phyloP scores from a whole-genome alignment of 2,797 vertebrate genomes.

The Mormyrops boulengeri region DNA sequence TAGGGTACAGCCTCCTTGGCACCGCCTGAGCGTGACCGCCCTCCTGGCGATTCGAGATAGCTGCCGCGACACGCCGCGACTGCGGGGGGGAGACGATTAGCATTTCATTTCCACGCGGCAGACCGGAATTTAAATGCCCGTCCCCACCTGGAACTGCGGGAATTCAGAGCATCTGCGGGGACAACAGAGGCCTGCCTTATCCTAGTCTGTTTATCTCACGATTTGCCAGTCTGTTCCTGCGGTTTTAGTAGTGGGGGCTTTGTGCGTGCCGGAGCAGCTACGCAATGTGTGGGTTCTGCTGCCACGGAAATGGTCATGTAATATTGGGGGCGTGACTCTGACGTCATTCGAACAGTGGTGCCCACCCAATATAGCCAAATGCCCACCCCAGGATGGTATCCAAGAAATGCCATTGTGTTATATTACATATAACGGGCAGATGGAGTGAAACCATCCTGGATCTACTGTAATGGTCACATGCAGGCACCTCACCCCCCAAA shows the following conservation, averaged over 20 bases:
- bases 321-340: background rate
- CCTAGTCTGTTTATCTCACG: conserved; percentile 26
- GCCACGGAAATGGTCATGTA: background rate
- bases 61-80: conserved; percentile 23
- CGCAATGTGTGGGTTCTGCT: background rate
- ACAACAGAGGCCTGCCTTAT: conserved; percentile 29
- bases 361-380: background rate
- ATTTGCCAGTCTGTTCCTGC: background rate
- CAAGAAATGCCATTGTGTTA: background rate
- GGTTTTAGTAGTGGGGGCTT: background rate
- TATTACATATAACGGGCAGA: background rate
- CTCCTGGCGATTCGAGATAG: conserved; percentile 36
- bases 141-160: conserved; percentile 34
- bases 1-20: conserved; percentile 17
- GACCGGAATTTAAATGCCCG: conserved; percentile 40
- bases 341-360: background rate
- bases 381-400: background rate
- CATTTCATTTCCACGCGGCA: conserved; percentile 39
- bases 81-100: conserved; percentile 35
- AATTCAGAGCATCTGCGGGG: conserved; percentile 32
- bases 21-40: conserved; percentile 23
- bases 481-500: background rate
- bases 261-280: background rate
- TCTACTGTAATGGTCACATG: background rate
- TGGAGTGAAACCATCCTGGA: background rate